Base-by-base conservation (phyloP, 2,797 vertebrate genomes). In the Molossus molossus region DNA sequence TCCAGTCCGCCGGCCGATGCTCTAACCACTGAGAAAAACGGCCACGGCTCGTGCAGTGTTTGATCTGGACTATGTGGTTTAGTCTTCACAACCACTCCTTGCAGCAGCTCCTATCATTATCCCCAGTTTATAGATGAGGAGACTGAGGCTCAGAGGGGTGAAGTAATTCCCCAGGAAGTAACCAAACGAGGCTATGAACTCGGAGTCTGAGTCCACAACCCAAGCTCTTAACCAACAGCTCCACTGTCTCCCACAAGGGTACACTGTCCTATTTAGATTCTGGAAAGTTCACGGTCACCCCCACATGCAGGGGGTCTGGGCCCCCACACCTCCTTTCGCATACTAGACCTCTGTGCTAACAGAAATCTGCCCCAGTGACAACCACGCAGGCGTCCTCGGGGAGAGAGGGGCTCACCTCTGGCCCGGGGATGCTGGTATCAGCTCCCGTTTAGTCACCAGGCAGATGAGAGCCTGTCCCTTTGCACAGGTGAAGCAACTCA, bases 101-200 rank as follows among this genome's bases (percentile, higher is more conserved):
- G 67, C 23, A 60, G 48, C 55, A 45, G 65, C 55, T 77, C 62
- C 69, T 65, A 7, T 80, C 14, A 77, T 90, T 57, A 72, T 3
- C n/a, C 65, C 75, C 25, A 48, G 62, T 87, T 94, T 89, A 93
- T 27, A 79, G 94, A 62, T 1, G 48, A 95, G 48, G 94, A 96
- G 90, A 90, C 48, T 4, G 55, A 95, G 77, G 67, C 76, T 81
- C 7, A 1, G 73, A 14, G 13, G 55, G n/a, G 27, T 18, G 90
- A n/a, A 33, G 14, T 9, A 25, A 58, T 40, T 62, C 21, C 2
- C n/a, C 23, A 27, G 65, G 82, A 94, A 45, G 70, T 14, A 17
- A 50, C 25, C 70, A 86, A 25, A 81, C 6, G 9, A 90, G 12
- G 50, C 81, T 86, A 55, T 48, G 27, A 91, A 73, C 33, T 15